phyloP scores from a whole-genome alignment of 2,888 invertebrate species.

The Rhagonycha lutea region DNA sequence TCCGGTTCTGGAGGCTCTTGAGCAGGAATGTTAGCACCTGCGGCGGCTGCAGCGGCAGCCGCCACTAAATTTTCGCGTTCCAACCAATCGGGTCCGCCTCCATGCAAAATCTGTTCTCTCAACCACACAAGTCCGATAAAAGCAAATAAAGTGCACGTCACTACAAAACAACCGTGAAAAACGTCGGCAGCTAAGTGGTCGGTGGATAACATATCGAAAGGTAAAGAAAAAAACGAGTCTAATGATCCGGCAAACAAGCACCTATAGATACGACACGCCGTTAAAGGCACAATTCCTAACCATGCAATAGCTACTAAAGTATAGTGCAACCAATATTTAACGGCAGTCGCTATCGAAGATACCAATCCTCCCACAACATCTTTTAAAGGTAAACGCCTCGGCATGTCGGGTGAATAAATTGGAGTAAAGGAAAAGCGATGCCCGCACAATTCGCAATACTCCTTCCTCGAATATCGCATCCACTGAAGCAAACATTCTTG shows the following conservation, averaged over 20 bases:
- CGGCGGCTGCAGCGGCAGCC: slow-evolving; percentile 44
- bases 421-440: slow-evolving; percentile 98
- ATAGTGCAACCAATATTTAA: slow-evolving; percentile 97
- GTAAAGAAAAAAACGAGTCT: slow-evolving; percentile 82
- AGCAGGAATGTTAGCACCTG: slow-evolving; percentile 25
- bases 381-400: slow-evolving; percentile 89
- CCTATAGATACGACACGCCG: slow-evolving; percentile 94
- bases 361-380: slow-evolving; percentile 91
- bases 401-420: slow-evolving; percentile 99
- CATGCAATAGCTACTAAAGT: slow-evolving; percentile 96
- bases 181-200: slow-evolving; percentile 93
- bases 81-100: slow-evolving; percentile 97
- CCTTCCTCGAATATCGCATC: slow-evolving; percentile 98
- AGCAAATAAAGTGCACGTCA: slow-evolving; percentile 92
- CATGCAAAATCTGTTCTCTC: slow-evolving; percentile 95
- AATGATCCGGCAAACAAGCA: slow-evolving; percentile 90
- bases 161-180: slow-evolving; percentile 95
- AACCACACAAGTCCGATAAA: slow-evolving; percentile 98
- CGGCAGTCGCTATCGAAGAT: slow-evolving; percentile 87
- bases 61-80: slow-evolving; percentile 70
- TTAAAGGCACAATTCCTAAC: slow-evolving; percentile 94
- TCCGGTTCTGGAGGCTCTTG: slow-evolving; percentile 9
- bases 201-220: slow-evolving; percentile 89
- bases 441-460: slow-evolving; percentile 97
- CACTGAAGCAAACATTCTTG: slow-evolving; percentile 98